Base-by-base conservation (phyloP, 2,888 invertebrate species). In the Epistrophella euchroma region DNA sequence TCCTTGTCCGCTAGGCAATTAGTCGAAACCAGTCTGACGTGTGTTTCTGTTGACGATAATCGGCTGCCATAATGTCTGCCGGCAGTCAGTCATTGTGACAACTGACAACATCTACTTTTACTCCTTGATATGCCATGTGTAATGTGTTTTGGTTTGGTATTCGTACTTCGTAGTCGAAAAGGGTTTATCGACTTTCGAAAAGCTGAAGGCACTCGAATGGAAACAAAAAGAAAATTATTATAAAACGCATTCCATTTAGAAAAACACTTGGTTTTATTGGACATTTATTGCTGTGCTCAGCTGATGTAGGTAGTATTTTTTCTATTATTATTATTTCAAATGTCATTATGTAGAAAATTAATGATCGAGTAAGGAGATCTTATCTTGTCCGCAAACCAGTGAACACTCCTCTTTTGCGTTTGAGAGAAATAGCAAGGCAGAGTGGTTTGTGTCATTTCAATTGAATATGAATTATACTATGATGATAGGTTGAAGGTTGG, bases 381-480 rank as follows among this genome's bases (percentile, higher is more conserved):
- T 58, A 37, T 35, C 19, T 11, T 11, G 5, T 19, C 0, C 7
- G 40, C 19, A 37, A 60, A 37, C 58, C 40, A 58, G 2, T 32
- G 32, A 58, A 35, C 35, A 58, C 35, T 58, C 58, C 17, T 58
- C 40, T 22, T 40, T 37, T n/a, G 25, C 19, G 25, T 62, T 40
- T 22, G 15, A 32, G n/a, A 9, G 10, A 40, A 40, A 60, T 19
- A 22, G 37, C 22, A 60, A n/a, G 15, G 22, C 15, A 22, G 25
- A 62, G 40, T 62, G 40, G 60, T 40, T 25, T 40, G 37, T 62
- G 60, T 15, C 19, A 62, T 62, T 62, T 22, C 15, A 43, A 40
- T 62, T 62, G 25, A 43, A 62, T 62, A 43, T 62, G 25, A 43
- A 62, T 62, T 43, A n/a, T n/a, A 40, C 40, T 62, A 15, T 22